Base-by-base conservation (phyloP, 2,113 vertebrate genomes). In the Notothenia coriiceps region DNA sequence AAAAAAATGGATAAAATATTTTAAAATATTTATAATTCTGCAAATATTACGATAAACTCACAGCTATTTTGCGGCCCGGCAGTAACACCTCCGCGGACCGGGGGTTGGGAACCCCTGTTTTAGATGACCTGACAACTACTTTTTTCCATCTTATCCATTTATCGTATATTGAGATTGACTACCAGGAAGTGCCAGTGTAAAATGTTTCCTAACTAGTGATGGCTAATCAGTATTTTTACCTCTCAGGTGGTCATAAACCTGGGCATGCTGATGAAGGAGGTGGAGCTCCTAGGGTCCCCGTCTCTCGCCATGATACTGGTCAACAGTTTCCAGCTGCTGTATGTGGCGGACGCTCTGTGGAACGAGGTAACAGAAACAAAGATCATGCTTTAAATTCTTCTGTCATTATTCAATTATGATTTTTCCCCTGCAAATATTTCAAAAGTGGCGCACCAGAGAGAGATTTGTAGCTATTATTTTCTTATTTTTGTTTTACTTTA, bases 281-380 rank as follows among this genome's bases (percentile, higher is more conserved):
- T 93, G 6, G 95, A 98, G 80, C 91, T 96, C 5, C 92, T 89
- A 43, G 96, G 94, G 1, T 92, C 92, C n/a, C 95, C 97, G 1
- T 98, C 97, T 0, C 88, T 97, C 15, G 94, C 96, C 75, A 97
- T 98, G 96, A 89, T 96, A 29, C 92, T 98, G 77, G 96, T 98
- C 54, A 97, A 96, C 46, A 74, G 83, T 75, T 98, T 97, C 90
- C 97, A 98, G 92, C 87, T 97, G 50, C 93, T 98, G 20, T 98
- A 98, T 1, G 96, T 97, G 64, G 92, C 89, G 0, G 96, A 98
- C 1, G 96, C 96, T 44, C 91, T 98, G 51, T 97, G 97, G 97
- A 92, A 97, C 0, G 97, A 98, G 95, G 97, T 96, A 70, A 88
- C 60, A 60, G 10, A 49, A 13, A 15, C 57, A 22, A 49, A 50